These are phyloP conservation scores for Acanthosepion lycidas DNA, from an alignment of 2,888 invertebrate genomes.

Conservation along the genomic window DNA sequence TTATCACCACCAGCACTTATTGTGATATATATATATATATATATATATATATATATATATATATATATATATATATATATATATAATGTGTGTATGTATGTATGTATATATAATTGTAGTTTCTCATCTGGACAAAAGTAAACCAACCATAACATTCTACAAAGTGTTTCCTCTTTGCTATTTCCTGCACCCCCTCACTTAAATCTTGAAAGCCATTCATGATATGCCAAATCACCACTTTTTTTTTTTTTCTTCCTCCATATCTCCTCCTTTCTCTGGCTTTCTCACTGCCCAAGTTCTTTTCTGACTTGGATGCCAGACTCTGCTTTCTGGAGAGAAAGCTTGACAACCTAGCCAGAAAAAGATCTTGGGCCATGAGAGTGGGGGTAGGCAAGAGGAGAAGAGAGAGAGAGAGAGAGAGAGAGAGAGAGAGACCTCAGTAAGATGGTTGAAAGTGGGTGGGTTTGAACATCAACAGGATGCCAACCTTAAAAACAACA, in stretches of 20 bases:
- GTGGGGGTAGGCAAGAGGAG: background rate
- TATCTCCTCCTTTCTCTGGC: background rate
- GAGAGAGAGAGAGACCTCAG: background rate
- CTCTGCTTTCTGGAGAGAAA: conserved; percentile 10
- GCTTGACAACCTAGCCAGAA: conserved; percentile 8
- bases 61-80: too few relatives aligned
- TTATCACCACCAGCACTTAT: too few relatives aligned
- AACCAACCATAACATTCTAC: background rate
- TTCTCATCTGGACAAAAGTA: background rate
- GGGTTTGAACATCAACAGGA: conserved; percentile 33
- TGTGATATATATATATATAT: too few relatives aligned
- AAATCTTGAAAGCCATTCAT: background rate
- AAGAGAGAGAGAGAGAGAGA: background rate
- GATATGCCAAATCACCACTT: background rate
- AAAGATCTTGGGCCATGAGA: background rate
- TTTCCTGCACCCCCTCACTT: background rate
- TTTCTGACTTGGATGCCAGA: background rate
- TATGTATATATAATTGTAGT: too few relatives aligned
- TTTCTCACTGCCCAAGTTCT: background rate
- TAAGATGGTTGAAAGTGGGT: background rate
- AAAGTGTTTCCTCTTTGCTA: conserved; percentile 3
- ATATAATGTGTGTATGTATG: too few relatives aligned
- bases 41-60: too few relatives aligned
- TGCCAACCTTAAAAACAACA: conserved; percentile 33
- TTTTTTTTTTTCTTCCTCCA: background rate